phyloP scores from a whole-genome alignment of 1,140 invertebrate species.

The Centruroides vittatus region DNA sequence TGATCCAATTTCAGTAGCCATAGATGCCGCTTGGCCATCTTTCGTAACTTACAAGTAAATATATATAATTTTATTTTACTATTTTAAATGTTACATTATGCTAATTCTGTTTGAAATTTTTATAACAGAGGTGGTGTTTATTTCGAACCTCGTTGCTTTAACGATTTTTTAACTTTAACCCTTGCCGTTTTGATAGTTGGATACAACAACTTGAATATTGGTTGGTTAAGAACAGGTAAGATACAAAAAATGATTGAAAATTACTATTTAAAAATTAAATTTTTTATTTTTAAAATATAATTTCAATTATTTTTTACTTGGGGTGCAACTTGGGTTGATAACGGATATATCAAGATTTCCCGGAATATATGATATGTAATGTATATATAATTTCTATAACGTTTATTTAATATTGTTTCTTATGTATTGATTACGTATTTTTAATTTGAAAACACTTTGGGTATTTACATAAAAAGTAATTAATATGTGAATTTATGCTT shows the following conservation, averaged over 20 bases:
- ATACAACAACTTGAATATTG: slow-evolving; percentile 59
- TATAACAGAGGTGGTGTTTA: slow-evolving; percentile 40
- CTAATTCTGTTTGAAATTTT: background rate
- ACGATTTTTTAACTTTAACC: slow-evolving; percentile 45
- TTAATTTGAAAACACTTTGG: too few species aligned
- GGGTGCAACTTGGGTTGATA: slow-evolving; percentile 74
- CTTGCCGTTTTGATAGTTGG: slow-evolving; percentile 79
- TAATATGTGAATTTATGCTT: too few species aligned
- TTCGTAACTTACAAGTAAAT: slow-evolving; percentile 55
- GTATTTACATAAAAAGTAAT: too few species aligned
- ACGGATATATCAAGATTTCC: slow-evolving; percentile 80
- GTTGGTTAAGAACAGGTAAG: slow-evolving; percentile 63
- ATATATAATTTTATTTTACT: too few species aligned
- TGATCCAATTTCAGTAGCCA: slow-evolving; percentile 70
- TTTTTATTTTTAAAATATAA: slow-evolving; percentile 25
- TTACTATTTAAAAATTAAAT: slow-evolving; percentile 59
- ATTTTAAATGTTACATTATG: too few species aligned
- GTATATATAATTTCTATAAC: too few species aligned
- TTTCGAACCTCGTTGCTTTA: slow-evolving; percentile 47
- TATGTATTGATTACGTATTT: too few species aligned
- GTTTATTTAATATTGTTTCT: too few species aligned
- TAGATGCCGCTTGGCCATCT: slow-evolving; percentile 66
- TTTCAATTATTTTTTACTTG: slow-evolving; percentile 25
- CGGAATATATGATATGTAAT: too few species aligned
- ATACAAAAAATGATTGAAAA: slow-evolving; percentile 44